Base-by-base conservation (phyloP, 2,888 invertebrate species). In the Eilema depressum region DNA sequence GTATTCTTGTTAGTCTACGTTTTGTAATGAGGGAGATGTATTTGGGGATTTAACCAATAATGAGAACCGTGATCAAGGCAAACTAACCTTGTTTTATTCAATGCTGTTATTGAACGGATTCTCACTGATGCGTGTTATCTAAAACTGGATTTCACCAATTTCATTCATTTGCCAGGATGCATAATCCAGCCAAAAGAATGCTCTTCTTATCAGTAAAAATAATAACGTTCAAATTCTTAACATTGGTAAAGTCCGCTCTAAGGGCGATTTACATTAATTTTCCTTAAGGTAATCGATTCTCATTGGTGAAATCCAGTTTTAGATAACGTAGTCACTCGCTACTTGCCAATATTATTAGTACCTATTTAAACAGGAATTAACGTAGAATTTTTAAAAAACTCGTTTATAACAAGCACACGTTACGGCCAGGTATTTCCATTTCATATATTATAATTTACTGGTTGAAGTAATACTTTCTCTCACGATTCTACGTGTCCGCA, bases 391-490 rank as follows among this genome's bases (percentile, higher is more conserved):
- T 1, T n/a, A n/a, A 53, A 37, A 66, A 66, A 59, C 66, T 28
- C 20, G 66, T 60, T 57, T 66, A 37, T 26, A 26, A 26, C 28
- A 8, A 37, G 37, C 57, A 25, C 37, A 41, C 59, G 59, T 59
- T 66, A 64, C 26, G 26, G 47, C n/a, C 28, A 47, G 25, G 41
- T 64, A 64, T 53, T 59, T 59, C 59, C 57, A 66, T 59, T 59
- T 66, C 14, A 63, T 11, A 17, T 64, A 66, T 26, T 66, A 37
- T 76, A 68, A 79, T 70, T 57, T 69, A 81, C 53, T 30, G 53
- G 37, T 78, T 33, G 61, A 63, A 69, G 66, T 78, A 75, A 70
- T 68, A 78, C 79, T 75, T 76, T 76, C 68, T 63, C 70, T 74
- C 37, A 62, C 57, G 68, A 71, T 71, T 73, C 68, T 73, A 63